Conservation (phyloP, 2,113 vertebrate genomes). For the Austrofundulus limnaeus region DNA sequence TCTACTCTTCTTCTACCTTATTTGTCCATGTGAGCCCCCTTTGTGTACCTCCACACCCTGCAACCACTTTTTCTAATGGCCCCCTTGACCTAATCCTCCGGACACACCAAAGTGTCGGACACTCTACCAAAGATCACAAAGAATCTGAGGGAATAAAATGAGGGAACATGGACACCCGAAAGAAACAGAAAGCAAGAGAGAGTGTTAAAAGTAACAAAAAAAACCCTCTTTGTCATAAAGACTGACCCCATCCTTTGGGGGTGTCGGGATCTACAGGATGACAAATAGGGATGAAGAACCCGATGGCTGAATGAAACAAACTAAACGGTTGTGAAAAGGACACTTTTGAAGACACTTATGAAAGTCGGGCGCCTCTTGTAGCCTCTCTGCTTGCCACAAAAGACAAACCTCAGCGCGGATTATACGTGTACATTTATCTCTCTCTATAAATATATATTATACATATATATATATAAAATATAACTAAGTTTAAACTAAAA, state of each 20-base stretch:
- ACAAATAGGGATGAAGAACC: conserved; percentile 39
- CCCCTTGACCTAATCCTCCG: conserved; percentile 48
- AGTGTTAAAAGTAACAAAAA: neutral
- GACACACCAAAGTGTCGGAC: conserved; percentile 82
- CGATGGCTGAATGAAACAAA: conserved; percentile 35
- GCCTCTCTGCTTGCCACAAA: conserved; percentile 60
- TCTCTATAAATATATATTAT: conserved; percentile 74
- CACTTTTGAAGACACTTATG: conserved; percentile 34
- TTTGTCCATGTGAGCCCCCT: conserved; percentile 21
- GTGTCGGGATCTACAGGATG: conserved; percentile 34
- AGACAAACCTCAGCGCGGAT: conserved; percentile 66
- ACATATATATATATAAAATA: conserved; percentile 80
- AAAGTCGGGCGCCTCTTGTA: conserved; percentile 41
- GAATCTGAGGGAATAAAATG: conserved; percentile 69
- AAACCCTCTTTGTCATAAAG: conserved; percentile 22
- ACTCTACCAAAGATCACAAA: conserved; percentile 83
- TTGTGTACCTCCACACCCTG: conserved; percentile 31
- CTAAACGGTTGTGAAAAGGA: conserved; percentile 38
- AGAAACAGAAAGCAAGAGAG: conserved; percentile 36
- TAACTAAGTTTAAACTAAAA: conserved; percentile 71
- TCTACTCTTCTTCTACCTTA: conserved; percentile 27
- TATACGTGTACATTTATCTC: conserved; percentile 79
- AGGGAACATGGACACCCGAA: conserved; percentile 48
- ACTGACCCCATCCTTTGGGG: conserved; percentile 36
- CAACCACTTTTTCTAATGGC: conserved; percentile 8